These are phyloP conservation scores for Drosophila eugracilis DNA, from an alignment of 1,140 invertebrate species.

Conservation along the genomic window DNA sequence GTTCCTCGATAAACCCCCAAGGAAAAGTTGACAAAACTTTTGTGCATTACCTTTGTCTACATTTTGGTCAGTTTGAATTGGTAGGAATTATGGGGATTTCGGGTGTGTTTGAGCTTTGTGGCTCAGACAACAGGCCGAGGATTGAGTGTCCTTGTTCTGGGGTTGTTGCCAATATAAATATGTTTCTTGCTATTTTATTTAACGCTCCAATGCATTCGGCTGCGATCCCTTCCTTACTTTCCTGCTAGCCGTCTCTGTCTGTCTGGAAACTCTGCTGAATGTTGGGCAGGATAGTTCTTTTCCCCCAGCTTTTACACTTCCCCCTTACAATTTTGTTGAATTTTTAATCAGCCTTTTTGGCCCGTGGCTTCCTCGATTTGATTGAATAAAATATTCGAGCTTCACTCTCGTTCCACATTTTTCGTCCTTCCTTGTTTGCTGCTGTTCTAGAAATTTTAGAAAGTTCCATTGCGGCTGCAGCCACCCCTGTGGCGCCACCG, in stretches of 20 bases:
- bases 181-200: constrained; percentile 47
- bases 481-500: constrained; percentile 25
- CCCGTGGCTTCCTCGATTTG: constrained; percentile 18
- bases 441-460: constrained; percentile 41
- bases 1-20: constrained; percentile 3
- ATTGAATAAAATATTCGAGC: constrained; percentile 43
- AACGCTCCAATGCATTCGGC: constrained; percentile 42
- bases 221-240: neutral
- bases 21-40: constrained; percentile 47
- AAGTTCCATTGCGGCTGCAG: constrained; percentile 44
- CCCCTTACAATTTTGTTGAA: constrained; percentile 18
- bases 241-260: constrained; percentile 2
- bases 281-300: constrained; percentile 35
- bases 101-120: constrained; percentile 4
- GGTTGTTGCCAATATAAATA: constrained; percentile 44
- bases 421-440: constrained; percentile 10
- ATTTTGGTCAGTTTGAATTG: constrained; percentile 25
- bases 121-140: constrained; percentile 59
- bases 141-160: constrained; percentile 36
- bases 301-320: no score
- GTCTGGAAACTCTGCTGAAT: constrained; percentile 10
- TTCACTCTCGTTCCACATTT: constrained; percentile 21
- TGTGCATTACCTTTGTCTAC: constrained; percentile 40
- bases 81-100: neutral
- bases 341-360: constrained; percentile 43